Evolutionary conservation across 1,140 invertebrate genomes (phyloP), one percentile per base, ranked within the genome.

Genomic region (Eupeodes corollae): DNA sequence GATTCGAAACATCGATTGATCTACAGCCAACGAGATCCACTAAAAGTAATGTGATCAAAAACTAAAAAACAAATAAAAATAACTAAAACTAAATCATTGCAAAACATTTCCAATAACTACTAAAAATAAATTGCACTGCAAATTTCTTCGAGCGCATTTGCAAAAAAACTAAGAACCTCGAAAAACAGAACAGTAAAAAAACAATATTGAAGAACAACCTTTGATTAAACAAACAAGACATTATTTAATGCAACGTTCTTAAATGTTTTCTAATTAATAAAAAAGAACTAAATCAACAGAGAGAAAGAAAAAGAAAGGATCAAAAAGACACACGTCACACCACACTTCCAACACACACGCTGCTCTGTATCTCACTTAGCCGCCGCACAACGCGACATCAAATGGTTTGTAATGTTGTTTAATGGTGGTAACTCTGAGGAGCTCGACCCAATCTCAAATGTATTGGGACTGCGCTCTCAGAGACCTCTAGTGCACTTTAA

Each of bases 401-500:
- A 37, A 37, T n/a, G 13, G 3, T 18, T 56, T 45, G 47, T 44
- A 51, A 76, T 78, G 75, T 73, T 75, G 62, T 74, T 73, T 37
- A 73, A 76, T 21, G 38, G 44, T 0, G 49, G 56, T 42, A 63
- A 67, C 39, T 53, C 74, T 38, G 75, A 75, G 52, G 77, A 79
- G 62, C 70, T 80, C 63, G 78, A 80, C 69, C 78, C 77, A 44
- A 73, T 80, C 55, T 18, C 13, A 5, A 71, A 79, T 63, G 78
- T 80, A 59, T 70, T 80, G 59, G 75, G 72, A 52, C 68, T 80
- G 44, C 76, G 76, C 54, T 71, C 73, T 43, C 70, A 73, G 44
- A 75, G 78, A 56, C 71, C 73, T 26, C 70, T 82, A 41, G 75
- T 79, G 62, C 79, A 77, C 34, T 81, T 84, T 73, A 68, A 78